phyloP scores from a whole-genome alignment of 2,888 invertebrate genomes.

The Zygogramma bicolorata region DNA sequence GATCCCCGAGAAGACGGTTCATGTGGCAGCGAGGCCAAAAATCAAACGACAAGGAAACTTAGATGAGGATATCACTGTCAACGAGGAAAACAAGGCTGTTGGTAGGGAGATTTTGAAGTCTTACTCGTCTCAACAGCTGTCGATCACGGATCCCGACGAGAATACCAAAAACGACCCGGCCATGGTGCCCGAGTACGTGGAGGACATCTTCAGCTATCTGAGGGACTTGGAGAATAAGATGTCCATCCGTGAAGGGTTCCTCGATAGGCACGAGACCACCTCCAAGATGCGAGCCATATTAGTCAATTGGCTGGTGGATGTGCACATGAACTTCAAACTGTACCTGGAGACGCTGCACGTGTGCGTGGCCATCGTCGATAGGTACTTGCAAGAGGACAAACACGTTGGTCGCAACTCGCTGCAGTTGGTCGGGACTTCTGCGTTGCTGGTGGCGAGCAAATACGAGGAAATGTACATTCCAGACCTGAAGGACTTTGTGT shows the following conservation, averaged over 20 bases:
- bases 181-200: conserved; percentile 86
- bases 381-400: conserved; percentile 82
- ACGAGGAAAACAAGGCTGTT: conserved; percentile 20
- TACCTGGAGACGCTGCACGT: conserved; percentile 91
- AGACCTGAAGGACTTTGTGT: conserved; percentile 88
- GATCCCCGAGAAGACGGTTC: conserved; percentile 26
- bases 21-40: not conserved
- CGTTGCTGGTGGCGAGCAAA: conserved; percentile 92
- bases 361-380: conserved; percentile 88
- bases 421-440: conserved; percentile 87
- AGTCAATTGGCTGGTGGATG: conserved; percentile 95
- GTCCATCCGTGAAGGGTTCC: conserved; percentile 74
- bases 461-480: conserved; percentile 96
- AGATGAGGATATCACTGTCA: conserved; percentile 21
- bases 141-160: conserved; percentile 52
- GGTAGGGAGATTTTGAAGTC: conserved; percentile 27
- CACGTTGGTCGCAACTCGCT: conserved; percentile 66
- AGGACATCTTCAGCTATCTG: conserved; percentile 90
- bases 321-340: conserved; percentile 87
- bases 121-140: conserved; percentile 30
- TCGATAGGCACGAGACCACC: conserved; percentile 79
- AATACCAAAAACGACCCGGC: conserved; percentile 80
- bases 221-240: conserved; percentile 79
- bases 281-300: conserved; percentile 90
- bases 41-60: conserved; percentile 40